A percentile compares a stretch with the other conserved stretches of the same genome.
Conservation (phyloP, 2,797 vertebrate species). For the Sebastes hopkinsi region DNA sequence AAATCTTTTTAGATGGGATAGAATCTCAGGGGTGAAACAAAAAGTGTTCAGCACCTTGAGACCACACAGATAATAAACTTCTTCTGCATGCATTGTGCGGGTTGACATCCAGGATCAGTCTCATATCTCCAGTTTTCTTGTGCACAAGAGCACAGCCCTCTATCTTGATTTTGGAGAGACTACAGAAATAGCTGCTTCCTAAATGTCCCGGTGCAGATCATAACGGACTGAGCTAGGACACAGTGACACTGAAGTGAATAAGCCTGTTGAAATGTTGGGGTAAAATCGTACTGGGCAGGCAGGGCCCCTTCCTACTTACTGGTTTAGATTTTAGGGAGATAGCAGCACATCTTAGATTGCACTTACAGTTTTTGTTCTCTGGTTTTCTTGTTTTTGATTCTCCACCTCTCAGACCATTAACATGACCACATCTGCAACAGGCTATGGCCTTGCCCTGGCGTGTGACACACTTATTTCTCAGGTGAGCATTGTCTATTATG, state of each 20-base stretch:
- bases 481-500: conserved; percentile 67
- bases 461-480: conserved; percentile 93
- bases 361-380: not conserved
- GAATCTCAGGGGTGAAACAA: not conserved
- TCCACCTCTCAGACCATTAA: conserved; percentile 82
- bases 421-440: conserved; percentile 82
- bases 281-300: not conserved
- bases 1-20: not conserved
- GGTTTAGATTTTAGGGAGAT: not conserved
- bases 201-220: not conserved
- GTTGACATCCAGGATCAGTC: not conserved
- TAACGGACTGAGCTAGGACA: not conserved
- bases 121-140: not conserved
- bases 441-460: conserved; percentile 84
- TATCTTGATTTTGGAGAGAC: not conserved
- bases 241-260: not conserved
- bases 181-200: not conserved
- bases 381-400: not conserved
- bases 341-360: not conserved
- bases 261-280: not conserved
- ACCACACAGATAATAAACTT: not conserved
- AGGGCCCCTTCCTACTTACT: not conserved
- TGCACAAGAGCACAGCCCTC: not conserved
- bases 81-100: not conserved
- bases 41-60: not conserved